Evolutionary conservation across 2,113 vertebrate genomes (phyloP).

Genomic region (Neomonachus schauinslandi): DNA sequence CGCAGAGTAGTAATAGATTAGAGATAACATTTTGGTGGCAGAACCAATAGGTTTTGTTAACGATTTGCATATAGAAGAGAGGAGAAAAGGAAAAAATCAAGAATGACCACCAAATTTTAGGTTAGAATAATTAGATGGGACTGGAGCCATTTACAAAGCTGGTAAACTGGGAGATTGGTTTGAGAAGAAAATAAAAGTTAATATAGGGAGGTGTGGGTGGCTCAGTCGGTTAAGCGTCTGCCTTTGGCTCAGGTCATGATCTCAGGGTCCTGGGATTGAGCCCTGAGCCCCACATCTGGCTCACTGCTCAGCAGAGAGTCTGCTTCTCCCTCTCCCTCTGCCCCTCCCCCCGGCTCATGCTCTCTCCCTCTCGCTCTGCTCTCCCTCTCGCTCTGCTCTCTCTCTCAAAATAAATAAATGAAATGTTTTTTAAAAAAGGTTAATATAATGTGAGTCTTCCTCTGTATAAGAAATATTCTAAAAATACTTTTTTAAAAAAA

Average conservation of each 20-base stretch:
- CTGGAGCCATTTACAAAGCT: neutral
- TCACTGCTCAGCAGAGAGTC: neutral
- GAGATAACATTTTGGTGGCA: neutral
- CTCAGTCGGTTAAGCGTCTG: neutral
- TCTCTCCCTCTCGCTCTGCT: neutral
- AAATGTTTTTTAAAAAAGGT: neutral
- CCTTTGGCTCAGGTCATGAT: neutral
- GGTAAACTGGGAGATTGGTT: neutral
- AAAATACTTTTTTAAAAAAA: neutral
- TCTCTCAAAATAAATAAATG: neutral
- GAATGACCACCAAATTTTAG: neutral
- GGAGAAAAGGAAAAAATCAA: slow-evolving; percentile 39
- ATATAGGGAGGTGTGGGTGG: neutral
- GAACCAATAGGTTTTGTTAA: neutral
- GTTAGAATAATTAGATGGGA: neutral
- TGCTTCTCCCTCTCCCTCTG: neutral
- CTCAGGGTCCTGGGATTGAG: neutral
- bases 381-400: neutral
- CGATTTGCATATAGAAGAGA: neutral
- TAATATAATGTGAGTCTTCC: neutral
- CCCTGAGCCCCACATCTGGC: neutral
- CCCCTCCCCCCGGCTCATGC: neutral
- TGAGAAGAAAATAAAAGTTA: neutral
- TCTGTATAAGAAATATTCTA: slow-evolving; percentile 13
- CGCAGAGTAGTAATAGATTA: neutral